Evolutionary conservation across 2,113 vertebrate species (phyloP).

Genomic region (Fulmarus glacialis): DNA sequence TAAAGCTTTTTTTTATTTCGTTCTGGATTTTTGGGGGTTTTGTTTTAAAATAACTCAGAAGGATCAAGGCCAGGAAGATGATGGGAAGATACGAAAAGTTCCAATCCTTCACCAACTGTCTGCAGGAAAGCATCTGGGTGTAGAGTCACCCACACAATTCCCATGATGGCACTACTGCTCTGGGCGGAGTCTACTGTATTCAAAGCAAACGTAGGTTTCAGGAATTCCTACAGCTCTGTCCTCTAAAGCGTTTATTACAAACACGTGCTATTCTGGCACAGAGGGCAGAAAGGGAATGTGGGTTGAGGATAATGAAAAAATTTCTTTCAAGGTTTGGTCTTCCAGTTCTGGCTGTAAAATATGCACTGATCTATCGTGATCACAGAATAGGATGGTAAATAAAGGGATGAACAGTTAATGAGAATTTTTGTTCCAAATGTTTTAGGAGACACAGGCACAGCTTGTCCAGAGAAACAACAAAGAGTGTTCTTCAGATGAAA

Average conservation of each 20-base stretch:
- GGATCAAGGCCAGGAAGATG: neutral
- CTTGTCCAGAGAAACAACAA: neutral
- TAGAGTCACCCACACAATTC: neutral
- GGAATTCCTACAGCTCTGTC: neutral
- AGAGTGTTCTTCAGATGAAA: neutral
- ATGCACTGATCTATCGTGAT: neutral
- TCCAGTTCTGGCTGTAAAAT: neutral
- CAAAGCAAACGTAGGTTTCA: neutral
- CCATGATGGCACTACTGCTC: neutral
- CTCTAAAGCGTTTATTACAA: neutral
- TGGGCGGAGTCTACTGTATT: neutral
- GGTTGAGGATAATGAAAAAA: neutral
- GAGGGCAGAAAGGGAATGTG: neutral
- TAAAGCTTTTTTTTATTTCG: neutral
- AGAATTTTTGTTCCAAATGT: neutral
- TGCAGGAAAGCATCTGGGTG: neutral
- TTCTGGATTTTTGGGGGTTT: rapidly evolving
- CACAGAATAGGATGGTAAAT: neutral
- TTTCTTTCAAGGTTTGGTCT: neutral
- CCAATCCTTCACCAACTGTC: neutral
- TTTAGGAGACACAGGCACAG: neutral
- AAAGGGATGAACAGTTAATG: neutral
- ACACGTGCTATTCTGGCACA: neutral
- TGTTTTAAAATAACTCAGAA: neutral
- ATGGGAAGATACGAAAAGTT: neutral